phyloP scores from a whole-genome alignment of 2,888 invertebrate species.

The Stenolophus ochropezus region DNA sequence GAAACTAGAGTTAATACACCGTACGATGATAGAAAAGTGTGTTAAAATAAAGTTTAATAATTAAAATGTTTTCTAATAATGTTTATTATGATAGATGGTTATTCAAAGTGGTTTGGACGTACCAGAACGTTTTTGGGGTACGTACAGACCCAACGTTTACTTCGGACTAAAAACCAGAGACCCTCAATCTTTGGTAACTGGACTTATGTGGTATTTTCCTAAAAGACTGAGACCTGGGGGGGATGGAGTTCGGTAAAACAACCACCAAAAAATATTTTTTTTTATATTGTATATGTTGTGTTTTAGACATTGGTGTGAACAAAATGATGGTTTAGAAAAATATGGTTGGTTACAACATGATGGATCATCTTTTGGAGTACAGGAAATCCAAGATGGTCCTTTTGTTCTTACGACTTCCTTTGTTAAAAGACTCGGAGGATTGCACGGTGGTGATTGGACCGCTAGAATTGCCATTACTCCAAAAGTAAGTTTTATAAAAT shows the following conservation, averaged over 20 bases:
- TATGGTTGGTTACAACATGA: constrained; percentile 97
- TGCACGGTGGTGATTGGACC: constrained; percentile 95
- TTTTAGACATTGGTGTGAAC: constrained; percentile 96
- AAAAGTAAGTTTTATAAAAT: constrained; percentile 71
- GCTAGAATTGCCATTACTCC: constrained; percentile 83
- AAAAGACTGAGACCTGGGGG: constrained; percentile 79
- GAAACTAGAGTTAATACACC: constrained; percentile 93
- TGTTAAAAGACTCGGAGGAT: constrained; percentile 87
- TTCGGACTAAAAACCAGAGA: constrained; percentile 94
- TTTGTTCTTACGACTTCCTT: constrained; percentile 89
- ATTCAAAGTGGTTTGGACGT: constrained; percentile 81
- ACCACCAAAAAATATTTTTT: too few species aligned
- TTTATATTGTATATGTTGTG: too few species aligned
- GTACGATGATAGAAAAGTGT: constrained; percentile 84
- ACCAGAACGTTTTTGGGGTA: constrained; percentile 93
- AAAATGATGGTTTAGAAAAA: constrained; percentile 85
- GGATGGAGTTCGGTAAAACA: constrained; percentile 81
- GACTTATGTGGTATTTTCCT: constrained; percentile 97
- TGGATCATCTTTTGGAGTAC: constrained; percentile 92
- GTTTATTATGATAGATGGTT: constrained; percentile 77
- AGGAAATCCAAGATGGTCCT: constrained; percentile 88
- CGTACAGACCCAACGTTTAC: constrained; percentile 91
- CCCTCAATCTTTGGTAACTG: constrained; percentile 91
- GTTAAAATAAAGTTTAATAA: constrained; percentile 25
- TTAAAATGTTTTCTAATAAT: too few species aligned